Conservation (phyloP, 2,797 vertebrate genomes). For the Rhincodon typus region DNA sequence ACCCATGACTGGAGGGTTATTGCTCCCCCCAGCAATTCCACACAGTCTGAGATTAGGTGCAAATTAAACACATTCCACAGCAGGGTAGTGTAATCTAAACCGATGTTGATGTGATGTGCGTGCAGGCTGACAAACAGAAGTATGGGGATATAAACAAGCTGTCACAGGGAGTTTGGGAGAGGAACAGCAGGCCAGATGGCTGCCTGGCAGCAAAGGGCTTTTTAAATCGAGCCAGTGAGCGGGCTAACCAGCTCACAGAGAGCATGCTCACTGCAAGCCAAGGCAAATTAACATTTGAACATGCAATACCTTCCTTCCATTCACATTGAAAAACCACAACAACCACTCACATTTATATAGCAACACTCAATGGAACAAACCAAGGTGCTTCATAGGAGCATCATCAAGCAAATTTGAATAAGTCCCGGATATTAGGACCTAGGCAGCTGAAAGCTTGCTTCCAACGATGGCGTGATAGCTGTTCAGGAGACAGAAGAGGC, state of each 20-base stretch:
- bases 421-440: neutral
- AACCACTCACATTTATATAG: neutral
- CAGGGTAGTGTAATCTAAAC: slow-evolving; percentile 3
- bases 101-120: neutral
- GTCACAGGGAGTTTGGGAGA: neutral
- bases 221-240: neutral
- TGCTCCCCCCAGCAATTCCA: neutral
- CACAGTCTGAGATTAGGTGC: neutral
- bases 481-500: neutral
- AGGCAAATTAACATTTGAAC: neutral
- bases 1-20: neutral
- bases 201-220: too few species aligned
- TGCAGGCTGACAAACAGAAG: neutral
- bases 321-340: neutral
- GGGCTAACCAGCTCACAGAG: neutral
- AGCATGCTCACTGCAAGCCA: neutral
- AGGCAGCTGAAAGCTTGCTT: neutral
- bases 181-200: neutral
- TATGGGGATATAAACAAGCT: slow-evolving; percentile 17
- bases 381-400: neutral
- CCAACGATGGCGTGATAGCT: too few species aligned
- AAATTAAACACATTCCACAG: slow-evolving; percentile 29
- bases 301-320: neutral
- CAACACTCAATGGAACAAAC: neutral
- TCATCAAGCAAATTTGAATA: neutral